Base-by-base conservation (phyloP, 2,888 invertebrate species). In the Asteroscopus sphinx region DNA sequence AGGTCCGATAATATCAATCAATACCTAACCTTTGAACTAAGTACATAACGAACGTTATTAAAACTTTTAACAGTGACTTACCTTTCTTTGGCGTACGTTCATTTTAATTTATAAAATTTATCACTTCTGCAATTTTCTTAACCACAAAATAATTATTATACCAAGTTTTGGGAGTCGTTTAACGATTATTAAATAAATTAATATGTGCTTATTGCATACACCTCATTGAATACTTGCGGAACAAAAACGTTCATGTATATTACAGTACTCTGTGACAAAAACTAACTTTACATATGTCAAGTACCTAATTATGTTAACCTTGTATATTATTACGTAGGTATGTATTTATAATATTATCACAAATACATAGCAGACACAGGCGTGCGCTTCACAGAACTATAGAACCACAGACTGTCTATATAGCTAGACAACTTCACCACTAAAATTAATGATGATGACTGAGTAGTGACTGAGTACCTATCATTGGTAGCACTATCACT, bases 21-120 rank as follows among this genome's bases (percentile, higher is more conserved):
- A 4, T 21, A 6, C 21, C 4, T 44, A 33, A 59, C 46, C 51
- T 33, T 39, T 37, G 39, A 36, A 36, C 28, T 13, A 17, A 9
- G 25, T 7, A 30, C 3, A 0, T 25, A 46, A 26, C n/a, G 13
- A 17, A 17, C n/a, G n/a, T n/a, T n/a, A 9, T 9, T 17, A 32
- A 47, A 36, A 47, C 17, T 13, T 47, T 5, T 16, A 11, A 33
- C 15, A 42, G 28, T 33, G 55, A 66, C 79, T 78, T 80, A 90
- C 90, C 85, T 87, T 90, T 80, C 90, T 85, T 76, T 87, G 87
- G 7, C 90, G 85, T 55, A 90, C 77, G 68, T 76, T 79, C 90
- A 90, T 90, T 67, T 69, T 84, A 12, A 25, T 33, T 21, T 37
- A 12, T 36, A 39, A 15, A 25, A 30, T 9, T 46, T 25, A 8